Evolutionary conservation across 2,113 vertebrate species (phyloP).

Genomic region (Promerops cafer): DNA sequence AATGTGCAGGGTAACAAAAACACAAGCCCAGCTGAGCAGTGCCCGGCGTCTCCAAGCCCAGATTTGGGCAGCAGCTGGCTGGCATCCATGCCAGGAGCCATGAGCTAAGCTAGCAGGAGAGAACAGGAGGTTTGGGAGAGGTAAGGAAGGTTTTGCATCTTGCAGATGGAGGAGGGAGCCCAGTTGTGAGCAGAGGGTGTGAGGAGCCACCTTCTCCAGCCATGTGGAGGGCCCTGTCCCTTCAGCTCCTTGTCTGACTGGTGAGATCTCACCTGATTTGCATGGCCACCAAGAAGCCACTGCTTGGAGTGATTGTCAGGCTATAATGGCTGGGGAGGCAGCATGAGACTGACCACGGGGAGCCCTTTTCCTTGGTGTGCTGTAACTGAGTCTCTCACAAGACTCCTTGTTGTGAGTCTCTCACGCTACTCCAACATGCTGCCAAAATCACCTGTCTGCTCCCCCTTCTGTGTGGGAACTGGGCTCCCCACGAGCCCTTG

Average conservation of each 20-base stretch:
- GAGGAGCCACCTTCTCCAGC: background rate
- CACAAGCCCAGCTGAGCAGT: slow-evolving; percentile 18
- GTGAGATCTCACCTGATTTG: background rate
- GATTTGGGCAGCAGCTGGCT: slow-evolving; percentile 31
- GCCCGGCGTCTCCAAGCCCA: background rate
- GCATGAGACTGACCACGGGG: rapidly evolving
- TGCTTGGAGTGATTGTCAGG: background rate
- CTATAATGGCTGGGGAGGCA: rapidly evolving
- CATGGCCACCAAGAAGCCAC: background rate
- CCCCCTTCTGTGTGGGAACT: rapidly evolving
- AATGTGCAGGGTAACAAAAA: slow-evolving; percentile 1
- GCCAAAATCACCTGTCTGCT: background rate
- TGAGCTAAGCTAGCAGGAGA: background rate
- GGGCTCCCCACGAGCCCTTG: background rate
- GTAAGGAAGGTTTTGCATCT: background rate
- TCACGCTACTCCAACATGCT: rapidly evolving
- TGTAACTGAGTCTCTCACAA: background rate
- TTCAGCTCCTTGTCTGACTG: rapidly evolving
- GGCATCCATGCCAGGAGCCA: background rate
- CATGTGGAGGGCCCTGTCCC: background rate
- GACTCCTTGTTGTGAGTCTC: rapidly evolving
- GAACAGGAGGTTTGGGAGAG: background rate
- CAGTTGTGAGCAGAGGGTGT: background rate
- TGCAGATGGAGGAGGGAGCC: background rate
- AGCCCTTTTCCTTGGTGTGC: background rate